Evolutionary conservation across 2,797 vertebrate species (phyloP).

Genomic region (Euphonia xanthogaster): DNA sequence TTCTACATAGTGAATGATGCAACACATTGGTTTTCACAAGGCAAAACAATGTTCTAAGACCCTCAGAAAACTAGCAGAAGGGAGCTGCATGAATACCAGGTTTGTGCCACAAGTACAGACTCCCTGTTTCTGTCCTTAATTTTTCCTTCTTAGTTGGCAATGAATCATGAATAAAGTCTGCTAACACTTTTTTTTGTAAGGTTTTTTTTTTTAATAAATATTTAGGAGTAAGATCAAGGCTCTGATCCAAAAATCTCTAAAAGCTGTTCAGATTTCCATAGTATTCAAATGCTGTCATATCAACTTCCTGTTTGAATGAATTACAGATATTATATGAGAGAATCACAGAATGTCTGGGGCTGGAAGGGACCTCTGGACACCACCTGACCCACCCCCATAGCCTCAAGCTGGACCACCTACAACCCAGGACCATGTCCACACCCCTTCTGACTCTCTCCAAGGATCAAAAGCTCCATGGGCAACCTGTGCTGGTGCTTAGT

Average conservation of each 20-base stretch:
- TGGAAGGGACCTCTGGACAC: neutral
- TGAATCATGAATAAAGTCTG: neutral
- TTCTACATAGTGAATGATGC: neutral
- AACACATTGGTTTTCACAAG: neutral
- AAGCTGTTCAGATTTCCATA: neutral
- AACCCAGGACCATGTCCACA: neutral
- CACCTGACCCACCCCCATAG: neutral
- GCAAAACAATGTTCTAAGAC: neutral
- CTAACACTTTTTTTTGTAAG: neutral
- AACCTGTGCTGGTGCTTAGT: neutral
- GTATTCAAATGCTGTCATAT: neutral
- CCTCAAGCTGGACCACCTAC: neutral
- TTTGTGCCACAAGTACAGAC: neutral
- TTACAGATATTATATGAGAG: neutral
- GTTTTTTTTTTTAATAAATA: neutral
- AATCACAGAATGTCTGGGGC: neutral
- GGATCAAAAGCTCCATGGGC: neutral
- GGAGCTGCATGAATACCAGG: neutral
- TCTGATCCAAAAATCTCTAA: neutral
- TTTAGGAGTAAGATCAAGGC: neutral
- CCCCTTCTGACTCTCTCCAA: neutral
- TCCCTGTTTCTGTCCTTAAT: neutral
- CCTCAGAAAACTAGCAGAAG: neutral
- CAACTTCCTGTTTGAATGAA: neutral
- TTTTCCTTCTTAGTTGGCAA: neutral